Base-by-base conservation (phyloP, 2,888 invertebrate species). In the Yponomeuta cagnagella region DNA sequence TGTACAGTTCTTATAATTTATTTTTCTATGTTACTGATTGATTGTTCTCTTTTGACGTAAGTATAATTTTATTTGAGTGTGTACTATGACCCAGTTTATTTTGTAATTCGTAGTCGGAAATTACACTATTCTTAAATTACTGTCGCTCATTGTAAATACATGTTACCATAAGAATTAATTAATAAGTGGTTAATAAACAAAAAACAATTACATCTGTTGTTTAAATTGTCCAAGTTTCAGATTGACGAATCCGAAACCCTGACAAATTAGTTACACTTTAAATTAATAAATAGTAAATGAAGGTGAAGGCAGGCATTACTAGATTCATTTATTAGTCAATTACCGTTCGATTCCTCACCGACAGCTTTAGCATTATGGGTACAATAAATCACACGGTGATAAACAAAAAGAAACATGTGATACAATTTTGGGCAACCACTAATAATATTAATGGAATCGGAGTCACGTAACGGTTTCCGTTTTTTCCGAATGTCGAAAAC, bases 401-500 rank as follows among this genome's bases (percentile, higher is more conserved):
- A 67, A 12, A 43, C 5, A 67, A 37, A 15, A 67, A 67, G 15
- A 2, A n/a, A 37, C 31, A 66, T 37, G 33, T 68, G 68, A 48
- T 68, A 70, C 64, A 64, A 64, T 58, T 12, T 48, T 31, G 63
- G 48, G 70, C 64, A 30, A 9, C 74, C 73, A 76, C 76, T 81
- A 84, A 85, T 84, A 82, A 81, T 80, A 82, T 82, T 83, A 84
- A 84, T 82, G 79, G 77, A 84, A 80, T 80, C 82, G 79, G 78
- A 84, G 84, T 85, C 84, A 86, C 84, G 86, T 88, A 90, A 90
- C 90, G 89, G 90, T 90, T 89, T 88, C 85, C 86, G 84, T 84
- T 86, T 83, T 82, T 74, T 75, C 83, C 80, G 82, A 83, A 86
- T 86, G 83, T 82, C 82, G 75, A 84, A 88, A 89, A 86, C 82